Evolutionary conservation across 2,888 invertebrate species (phyloP).

Genomic region (Lycia hirtaria): DNA sequence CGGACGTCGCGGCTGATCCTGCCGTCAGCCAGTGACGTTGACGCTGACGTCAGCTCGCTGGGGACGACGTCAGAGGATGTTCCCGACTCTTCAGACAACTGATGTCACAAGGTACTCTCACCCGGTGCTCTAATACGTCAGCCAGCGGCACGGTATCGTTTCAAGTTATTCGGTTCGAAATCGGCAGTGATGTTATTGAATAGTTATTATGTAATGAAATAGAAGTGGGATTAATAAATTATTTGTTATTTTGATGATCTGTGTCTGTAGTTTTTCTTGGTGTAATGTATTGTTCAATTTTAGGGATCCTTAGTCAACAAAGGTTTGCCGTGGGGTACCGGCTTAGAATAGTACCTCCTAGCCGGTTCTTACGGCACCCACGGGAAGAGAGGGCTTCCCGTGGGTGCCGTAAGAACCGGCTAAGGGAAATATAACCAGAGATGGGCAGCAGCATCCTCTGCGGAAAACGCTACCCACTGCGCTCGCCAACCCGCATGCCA

Average conservation of each 20-base stretch:
- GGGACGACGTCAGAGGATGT: slow-evolving; percentile 74
- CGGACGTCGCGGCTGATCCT: slow-evolving; percentile 10
- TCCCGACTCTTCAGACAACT: slow-evolving; percentile 65
- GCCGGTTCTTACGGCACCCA: no score
- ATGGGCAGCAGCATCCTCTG: no score
- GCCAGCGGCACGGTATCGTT: slow-evolving; percentile 21
- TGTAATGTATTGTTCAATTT: no score
- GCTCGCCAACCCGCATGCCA: no score
- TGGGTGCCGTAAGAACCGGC: no score
- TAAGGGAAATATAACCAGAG: no score
- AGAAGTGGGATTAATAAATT: slow-evolving; percentile 36
- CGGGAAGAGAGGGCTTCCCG: no score
- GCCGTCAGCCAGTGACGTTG: slow-evolving; percentile 59
- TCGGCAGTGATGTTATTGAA: slow-evolving; percentile 41
- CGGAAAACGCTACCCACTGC: no score
- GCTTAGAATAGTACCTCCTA: no score
- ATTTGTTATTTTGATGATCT: slow-evolving; percentile 26
- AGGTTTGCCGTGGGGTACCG: no score
- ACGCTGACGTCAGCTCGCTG: slow-evolving; percentile 74
- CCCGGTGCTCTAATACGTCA: not conserved
- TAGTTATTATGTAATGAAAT: slow-evolving; percentile 29
- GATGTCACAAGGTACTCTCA: slow-evolving; percentile 31
- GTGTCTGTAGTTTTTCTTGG: not conserved
- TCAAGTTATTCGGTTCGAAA: slow-evolving; percentile 39
- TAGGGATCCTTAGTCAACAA: no score